These are phyloP conservation scores for Epizoanthus scotinus DNA, from an alignment of 92 coral and sea anemone genomes.

Conservation along the genomic window DNA sequence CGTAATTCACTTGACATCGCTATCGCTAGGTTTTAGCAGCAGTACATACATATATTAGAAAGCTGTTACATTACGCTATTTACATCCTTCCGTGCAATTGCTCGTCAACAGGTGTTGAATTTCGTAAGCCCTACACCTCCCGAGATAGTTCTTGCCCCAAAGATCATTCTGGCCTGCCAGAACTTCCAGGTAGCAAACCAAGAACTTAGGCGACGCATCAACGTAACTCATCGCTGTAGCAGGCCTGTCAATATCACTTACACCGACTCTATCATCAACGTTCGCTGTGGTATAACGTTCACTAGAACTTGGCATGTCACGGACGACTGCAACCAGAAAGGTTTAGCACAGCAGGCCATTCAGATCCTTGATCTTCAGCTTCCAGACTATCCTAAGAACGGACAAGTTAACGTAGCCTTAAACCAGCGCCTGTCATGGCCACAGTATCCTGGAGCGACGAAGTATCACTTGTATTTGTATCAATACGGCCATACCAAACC, in stretches of 20 bases:
- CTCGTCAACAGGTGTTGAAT: background rate
- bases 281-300: slow-evolving; percentile 66
- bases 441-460: slow-evolving; percentile 74
- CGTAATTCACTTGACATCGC: no score
- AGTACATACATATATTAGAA: no score
- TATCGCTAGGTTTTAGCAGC: no score
- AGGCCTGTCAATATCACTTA: slow-evolving; percentile 66
- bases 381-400: slow-evolving; percentile 72
- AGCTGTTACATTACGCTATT: background rate
- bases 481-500: slow-evolving; percentile 61
- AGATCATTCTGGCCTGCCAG: slow-evolving; percentile 66
- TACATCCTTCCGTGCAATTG: background rate
- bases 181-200: slow-evolving; percentile 49
- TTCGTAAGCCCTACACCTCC: slow-evolving; percentile 32
- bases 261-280: slow-evolving; percentile 53
- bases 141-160: background rate
- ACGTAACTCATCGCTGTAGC: slow-evolving; percentile 69
- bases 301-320: slow-evolving; percentile 65
- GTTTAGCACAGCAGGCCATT: slow-evolving; percentile 51
- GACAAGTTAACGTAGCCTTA: slow-evolving; percentile 69
- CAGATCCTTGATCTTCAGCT: slow-evolving; percentile 66
- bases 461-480: slow-evolving; percentile 66
- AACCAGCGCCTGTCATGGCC: slow-evolving; percentile 77
- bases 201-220: slow-evolving; percentile 60
- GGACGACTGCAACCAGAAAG: slow-evolving; percentile 64